These are phyloP conservation scores for Bufotes viridis DNA, from an alignment of 2,797 vertebrate genomes.

Conservation along the genomic window DNA sequence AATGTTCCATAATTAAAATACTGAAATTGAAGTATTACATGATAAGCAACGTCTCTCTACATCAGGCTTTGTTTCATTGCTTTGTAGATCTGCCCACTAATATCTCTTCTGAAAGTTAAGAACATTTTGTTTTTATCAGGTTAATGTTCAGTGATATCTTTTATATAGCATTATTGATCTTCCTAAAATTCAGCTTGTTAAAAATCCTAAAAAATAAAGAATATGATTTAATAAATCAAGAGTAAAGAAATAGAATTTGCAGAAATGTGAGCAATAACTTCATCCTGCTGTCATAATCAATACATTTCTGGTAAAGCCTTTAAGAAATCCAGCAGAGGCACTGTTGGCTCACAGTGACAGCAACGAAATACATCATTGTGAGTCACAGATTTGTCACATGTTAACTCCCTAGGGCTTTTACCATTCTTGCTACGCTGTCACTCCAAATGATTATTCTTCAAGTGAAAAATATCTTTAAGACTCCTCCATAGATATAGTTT, in stretches of 20 bases:
- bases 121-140: background rate
- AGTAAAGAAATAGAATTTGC: conserved; percentile 30
- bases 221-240: conserved; percentile 42
- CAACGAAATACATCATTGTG: conserved; percentile 43
- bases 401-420: conserved; percentile 41
- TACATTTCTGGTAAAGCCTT: conserved; percentile 46
- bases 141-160: background rate
- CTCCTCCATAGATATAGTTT: conserved; percentile 18
- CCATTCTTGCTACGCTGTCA: conserved; percentile 28
- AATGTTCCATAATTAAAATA: no score
- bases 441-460: conserved; percentile 8
- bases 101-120: background rate
- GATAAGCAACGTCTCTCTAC: background rate
- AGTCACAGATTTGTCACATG: conserved; percentile 47
- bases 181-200: background rate
- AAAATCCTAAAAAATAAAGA: conserved; percentile 5
- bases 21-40: background rate
- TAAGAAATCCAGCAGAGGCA: conserved; percentile 31
- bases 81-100: background rate
- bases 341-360: conserved; percentile 38
- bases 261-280: conserved; percentile 47
- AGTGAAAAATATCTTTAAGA: conserved; percentile 23
- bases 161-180: conserved; percentile 25
- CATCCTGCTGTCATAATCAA: conserved; percentile 49
- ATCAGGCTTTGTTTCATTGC: background rate